Evolutionary conservation across 2,888 invertebrate species (phyloP).

Genomic region (Callyntrura guangdongensis): DNA sequence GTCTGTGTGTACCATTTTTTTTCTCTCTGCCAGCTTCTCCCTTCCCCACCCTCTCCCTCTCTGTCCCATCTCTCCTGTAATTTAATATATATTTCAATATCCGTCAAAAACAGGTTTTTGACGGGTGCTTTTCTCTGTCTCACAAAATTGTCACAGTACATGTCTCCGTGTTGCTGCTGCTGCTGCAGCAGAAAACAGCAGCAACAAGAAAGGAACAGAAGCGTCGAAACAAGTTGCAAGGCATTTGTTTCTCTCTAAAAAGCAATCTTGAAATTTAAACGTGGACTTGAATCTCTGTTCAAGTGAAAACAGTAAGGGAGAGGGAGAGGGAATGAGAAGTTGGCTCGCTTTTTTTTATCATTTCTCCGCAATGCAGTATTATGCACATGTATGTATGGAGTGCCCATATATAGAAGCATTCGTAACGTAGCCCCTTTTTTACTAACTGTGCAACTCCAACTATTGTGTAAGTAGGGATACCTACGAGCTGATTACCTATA

Average conservation of each 20-base stretch:
- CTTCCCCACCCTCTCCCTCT: neutral
- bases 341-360: slow-evolving; percentile 73
- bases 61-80: neutral
- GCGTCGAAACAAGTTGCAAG: slow-evolving; percentile 19
- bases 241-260: slow-evolving; percentile 23
- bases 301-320: slow-evolving; percentile 3
- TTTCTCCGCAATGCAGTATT: slow-evolving; percentile 81
- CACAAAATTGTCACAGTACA: slow-evolving; percentile 39
- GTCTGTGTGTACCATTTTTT: neutral
- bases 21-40: neutral
- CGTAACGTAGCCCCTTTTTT: slow-evolving; percentile 7
- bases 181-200: neutral
- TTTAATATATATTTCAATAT: slow-evolving; percentile 19
- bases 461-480: neutral
- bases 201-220: neutral
- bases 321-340: slow-evolving; percentile 9
- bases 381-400: slow-evolving; percentile 72
- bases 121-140: slow-evolving; percentile 11
- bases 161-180: neutral
- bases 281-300: slow-evolving; percentile 27
- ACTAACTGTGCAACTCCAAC: neutral
- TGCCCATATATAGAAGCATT: slow-evolving; percentile 10
- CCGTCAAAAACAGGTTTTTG: slow-evolving; percentile 46
- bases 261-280: slow-evolving; percentile 44
- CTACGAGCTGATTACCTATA: neutral